Conservation (phyloP, 1,140 invertebrate species). For the Proctacanthus coquilletti region DNA sequence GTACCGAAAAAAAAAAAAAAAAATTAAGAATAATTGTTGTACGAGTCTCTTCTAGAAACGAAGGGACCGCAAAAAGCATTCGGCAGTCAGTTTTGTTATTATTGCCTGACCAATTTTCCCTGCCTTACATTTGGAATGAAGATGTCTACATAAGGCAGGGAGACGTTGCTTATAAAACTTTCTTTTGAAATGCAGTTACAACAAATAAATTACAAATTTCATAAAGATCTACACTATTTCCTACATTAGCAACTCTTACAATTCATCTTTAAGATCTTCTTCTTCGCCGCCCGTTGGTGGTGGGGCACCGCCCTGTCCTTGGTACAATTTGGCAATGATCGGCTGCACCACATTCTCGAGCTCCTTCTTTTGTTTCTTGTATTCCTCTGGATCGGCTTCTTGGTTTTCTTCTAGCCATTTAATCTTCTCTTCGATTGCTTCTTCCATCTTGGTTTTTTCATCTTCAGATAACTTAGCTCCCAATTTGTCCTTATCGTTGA, state of each 20-base stretch:
- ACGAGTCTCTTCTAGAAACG: too few species aligned
- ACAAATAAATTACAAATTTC: neutral
- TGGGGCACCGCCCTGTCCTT: slow-evolving; percentile 61
- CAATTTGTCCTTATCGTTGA: slow-evolving; percentile 94
- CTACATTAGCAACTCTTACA: slow-evolving; percentile 39
- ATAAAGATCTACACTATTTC: neutral
- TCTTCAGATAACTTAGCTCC: slow-evolving; percentile 79
- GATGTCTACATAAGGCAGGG: too few species aligned
- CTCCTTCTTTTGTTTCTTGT: slow-evolving; percentile 95
- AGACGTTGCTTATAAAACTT: too few species aligned
- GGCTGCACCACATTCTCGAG: slow-evolving; percentile 91
- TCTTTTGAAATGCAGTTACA: too few species aligned
- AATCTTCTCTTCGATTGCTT: slow-evolving; percentile 90
- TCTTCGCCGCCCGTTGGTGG: slow-evolving; percentile 50
- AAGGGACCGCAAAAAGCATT: too few species aligned
- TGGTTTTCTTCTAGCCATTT: slow-evolving; percentile 96
- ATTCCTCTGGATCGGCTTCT: slow-evolving; percentile 85
- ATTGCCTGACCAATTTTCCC: too few species aligned
- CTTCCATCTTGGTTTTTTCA: slow-evolving; percentile 92
- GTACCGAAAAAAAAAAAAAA: too few species aligned
- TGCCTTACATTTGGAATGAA: too few species aligned
- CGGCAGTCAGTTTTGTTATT: too few species aligned
- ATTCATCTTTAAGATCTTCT: slow-evolving; percentile 73
- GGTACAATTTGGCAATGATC: slow-evolving; percentile 94
- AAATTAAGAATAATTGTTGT: too few species aligned